Evolutionary conservation across 2,113 vertebrate species (phyloP), one percentile per base, ranked within the genome.

Genomic region (Myiagra hebetior): DNA sequence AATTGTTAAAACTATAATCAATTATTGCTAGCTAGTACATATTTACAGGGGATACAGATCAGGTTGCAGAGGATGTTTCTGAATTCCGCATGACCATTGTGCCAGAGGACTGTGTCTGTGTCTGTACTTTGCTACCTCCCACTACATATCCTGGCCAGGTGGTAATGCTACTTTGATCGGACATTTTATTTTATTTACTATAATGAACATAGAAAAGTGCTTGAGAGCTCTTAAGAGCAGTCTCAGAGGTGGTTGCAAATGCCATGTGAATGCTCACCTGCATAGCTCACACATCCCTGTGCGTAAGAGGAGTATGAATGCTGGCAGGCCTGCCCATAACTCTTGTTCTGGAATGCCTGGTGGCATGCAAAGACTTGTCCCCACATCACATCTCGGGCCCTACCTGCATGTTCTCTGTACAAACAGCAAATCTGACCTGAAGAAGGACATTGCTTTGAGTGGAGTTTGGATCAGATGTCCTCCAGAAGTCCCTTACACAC

Each of bases 61-160:
- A 41, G n/a, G 56, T 23, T 53, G 28, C 41, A 90, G 69, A 75
- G 39, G 41, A 53, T 56, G 20, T n/a, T 5, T 7, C 27, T 60
- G 56, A 28, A 72, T 76, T 76, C 72, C 30, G 14, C 47, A 18
- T 13, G 27, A 23, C 35, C 5, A 22, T 9, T 11, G 8, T 53
- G 33, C 11, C 35, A 47, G 46, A 53, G 12, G 9, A 27, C 7
- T 49, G 7, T n/a, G 41, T 27, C 41, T 84, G 24, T 76, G 16
- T 33, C 56, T 27, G 13, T 16, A 47, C 35, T 20, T 67, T 56
- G 9, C 27, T 68, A 22, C 39, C 10, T 4, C 57, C 28, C 41
- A 9, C 60, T 35, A n/a, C 63, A 39, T 70, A 37, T 56, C 19
- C 42, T 72, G 5, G 42, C 39, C 0, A 0, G 5, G 49, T 41